Conservation (phyloP, 2,113 vertebrate species). For the Passer domesticus region DNA sequence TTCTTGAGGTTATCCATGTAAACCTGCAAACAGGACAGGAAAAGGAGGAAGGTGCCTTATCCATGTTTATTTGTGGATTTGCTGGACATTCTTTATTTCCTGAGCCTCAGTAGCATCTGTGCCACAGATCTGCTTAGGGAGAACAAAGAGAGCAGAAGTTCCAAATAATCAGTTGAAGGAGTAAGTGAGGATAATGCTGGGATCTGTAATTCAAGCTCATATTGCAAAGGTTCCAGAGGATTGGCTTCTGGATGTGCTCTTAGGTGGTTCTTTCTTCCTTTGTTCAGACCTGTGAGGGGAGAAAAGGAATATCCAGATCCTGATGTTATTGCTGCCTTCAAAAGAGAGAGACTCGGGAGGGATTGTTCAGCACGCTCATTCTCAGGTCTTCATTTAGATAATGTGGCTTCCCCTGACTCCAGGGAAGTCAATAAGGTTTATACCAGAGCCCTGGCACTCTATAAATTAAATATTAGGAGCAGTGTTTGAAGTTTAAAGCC, state of each 20-base stretch:
- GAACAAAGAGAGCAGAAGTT: background rate
- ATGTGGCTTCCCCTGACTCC: background rate
- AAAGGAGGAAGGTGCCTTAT: background rate
- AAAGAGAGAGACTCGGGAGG: background rate
- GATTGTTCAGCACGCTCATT: background rate
- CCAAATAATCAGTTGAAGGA: background rate
- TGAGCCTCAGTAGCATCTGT: background rate
- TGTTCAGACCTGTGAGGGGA: background rate
- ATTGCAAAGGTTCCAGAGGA: background rate
- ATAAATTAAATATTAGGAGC: constrained; percentile 52
- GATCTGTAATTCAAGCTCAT: background rate
- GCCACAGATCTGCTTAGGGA: background rate
- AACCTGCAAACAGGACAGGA: background rate
- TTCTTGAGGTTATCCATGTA: background rate
- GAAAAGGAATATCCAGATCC: background rate
- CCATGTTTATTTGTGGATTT: background rate
- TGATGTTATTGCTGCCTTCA: background rate
- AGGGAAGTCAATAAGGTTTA: background rate
- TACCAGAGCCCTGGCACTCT: background rate
- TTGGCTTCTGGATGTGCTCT: background rate
- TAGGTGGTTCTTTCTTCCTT: background rate
- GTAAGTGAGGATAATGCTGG: background rate
- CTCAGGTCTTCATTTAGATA: constrained; percentile 6
- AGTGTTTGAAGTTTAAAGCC: constrained; percentile 18
- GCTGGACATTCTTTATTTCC: background rate